Evolutionary conservation across 2,888 invertebrate genomes (phyloP), one percentile per base, ranked within the genome.

Genomic region (Erebia ligea): DNA sequence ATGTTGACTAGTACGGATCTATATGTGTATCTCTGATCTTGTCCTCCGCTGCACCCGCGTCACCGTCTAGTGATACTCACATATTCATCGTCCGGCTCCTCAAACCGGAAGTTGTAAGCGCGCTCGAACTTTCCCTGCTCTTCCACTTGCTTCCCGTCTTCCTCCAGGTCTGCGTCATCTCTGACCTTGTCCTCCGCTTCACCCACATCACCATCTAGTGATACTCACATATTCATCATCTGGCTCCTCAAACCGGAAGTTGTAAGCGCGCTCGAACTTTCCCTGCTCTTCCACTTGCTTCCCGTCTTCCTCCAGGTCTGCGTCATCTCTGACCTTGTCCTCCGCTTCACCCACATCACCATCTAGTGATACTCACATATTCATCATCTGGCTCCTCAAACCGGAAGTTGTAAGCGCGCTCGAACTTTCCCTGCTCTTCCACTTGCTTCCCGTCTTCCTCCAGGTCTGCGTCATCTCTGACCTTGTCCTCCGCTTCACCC

Each of bases 371-470:
- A 79, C 94, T 92, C 79, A 97, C 96, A 88, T 97, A 98, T 78
- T 98, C 98, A 63, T 96, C 95, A 87, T 99, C 99, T 0, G 98
- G 99, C 87, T 99, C 99, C 87, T 99, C 99, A 87, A 97, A 99
- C 75, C 99, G 95, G 87, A 98, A 99, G 93, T 99, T 99, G 87
- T 97, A 99, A 77, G 99, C 98, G 61, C 97, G 95, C 84, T 99
- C 99, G 91, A 98, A 99, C 86, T 97, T 95, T 75, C 97, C 97
- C 87, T 98, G 98, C 82, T 96, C 95, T 79, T 97, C 96, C 42
- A 98, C 94, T 61, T 95, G 94, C 76, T 95, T 92, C 84, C 98
- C 98, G 83, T 98, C 98, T 69, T 96, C 97, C 0, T 89, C 90
- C 72, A 92, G 77, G 10, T 87, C 92, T 9, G 84, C 90, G 58